Percentiles rank a stretch among this genome's conserved stretches.
phyloP scores from a whole-genome alignment of 2,888 invertebrate genomes.

The Pyrgus malvae region DNA sequence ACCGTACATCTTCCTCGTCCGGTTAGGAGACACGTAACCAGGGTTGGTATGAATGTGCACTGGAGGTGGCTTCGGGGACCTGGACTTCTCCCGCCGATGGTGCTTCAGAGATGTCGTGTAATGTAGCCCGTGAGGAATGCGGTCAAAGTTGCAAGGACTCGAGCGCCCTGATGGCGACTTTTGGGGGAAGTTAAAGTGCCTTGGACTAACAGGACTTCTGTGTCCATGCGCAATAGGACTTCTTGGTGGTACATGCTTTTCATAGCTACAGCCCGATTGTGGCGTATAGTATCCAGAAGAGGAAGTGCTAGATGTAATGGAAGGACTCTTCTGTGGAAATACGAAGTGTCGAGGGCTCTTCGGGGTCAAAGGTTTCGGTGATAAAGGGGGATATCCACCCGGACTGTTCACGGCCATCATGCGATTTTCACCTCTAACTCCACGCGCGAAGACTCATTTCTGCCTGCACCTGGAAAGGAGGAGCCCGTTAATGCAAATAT shows the following conservation, averaged over 20 bases:
- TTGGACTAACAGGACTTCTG: slow-evolving; percentile 81
- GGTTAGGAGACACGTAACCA: slow-evolving; percentile 81
- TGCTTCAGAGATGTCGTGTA: slow-evolving; percentile 72
- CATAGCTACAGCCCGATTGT: slow-evolving; percentile 76
- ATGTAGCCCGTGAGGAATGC: slow-evolving; percentile 55
- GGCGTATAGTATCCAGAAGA: slow-evolving; percentile 81
- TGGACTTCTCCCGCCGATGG: slow-evolving; percentile 65
- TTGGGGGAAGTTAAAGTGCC: slow-evolving; percentile 81
- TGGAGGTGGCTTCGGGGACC: slow-evolving; percentile 76
- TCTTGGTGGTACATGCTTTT: slow-evolving; percentile 70
- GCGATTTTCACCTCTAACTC: slow-evolving; percentile 47
- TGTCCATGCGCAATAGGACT: slow-evolving; percentile 80
- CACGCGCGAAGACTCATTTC: slow-evolving; percentile 50
- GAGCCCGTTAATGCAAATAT: neutral
- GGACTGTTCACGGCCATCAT: slow-evolving; percentile 83
- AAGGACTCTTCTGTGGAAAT: slow-evolving; percentile 79
- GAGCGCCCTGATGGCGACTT: slow-evolving; percentile 70
- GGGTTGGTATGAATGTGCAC: slow-evolving; percentile 84
- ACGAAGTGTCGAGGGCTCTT: slow-evolving; percentile 82
- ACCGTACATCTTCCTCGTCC: slow-evolving; percentile 65
- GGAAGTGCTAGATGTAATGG: slow-evolving; percentile 76
- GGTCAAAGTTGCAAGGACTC: slow-evolving; percentile 65
- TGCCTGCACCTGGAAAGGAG: slow-evolving; percentile 54
- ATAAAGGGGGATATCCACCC: slow-evolving; percentile 78
- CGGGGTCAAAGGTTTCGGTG: slow-evolving; percentile 79